A percentile compares a stretch with the other conserved stretches of the same genome.
Evolutionary conservation across 2,888 invertebrate genomes (phyloP).

Genomic region (Spodoptera littoralis): DNA sequence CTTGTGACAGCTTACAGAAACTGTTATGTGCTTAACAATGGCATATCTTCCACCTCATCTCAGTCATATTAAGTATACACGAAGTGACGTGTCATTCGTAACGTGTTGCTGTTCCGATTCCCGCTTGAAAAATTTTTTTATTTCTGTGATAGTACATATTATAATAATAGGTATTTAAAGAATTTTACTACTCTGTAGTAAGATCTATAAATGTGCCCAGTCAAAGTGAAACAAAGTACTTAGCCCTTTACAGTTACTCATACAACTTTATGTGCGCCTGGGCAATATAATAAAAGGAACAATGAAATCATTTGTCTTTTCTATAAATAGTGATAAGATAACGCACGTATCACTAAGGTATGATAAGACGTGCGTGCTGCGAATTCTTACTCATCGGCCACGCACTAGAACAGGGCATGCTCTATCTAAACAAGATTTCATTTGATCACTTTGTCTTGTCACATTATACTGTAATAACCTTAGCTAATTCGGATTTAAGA

Average conservation of each 20-base stretch:
- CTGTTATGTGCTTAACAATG: no score
- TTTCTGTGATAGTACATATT: no score
- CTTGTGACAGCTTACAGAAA: no score
- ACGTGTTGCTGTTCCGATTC: no score
- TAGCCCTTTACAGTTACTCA: constrained; percentile 24
- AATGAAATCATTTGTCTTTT: constrained; percentile 58
- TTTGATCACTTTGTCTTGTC: constrained; percentile 37
- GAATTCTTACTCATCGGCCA: constrained; percentile 58
- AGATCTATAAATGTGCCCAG: not conserved
- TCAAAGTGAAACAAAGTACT: not conserved
- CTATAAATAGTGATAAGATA: constrained; percentile 66
- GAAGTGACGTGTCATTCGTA: no score
- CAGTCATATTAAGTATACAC: no score
- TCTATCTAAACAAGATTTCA: constrained; percentile 41
- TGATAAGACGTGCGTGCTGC: constrained; percentile 64
- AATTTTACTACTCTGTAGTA: not conserved
- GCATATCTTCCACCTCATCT: no score
- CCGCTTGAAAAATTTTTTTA: no score
- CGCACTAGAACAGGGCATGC: constrained; percentile 37
- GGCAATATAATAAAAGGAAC: constrained; percentile 56
- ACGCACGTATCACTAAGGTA: constrained; percentile 54
- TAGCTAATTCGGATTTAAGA: constrained; percentile 15
- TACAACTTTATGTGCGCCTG: constrained; percentile 44
- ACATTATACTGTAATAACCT: constrained; percentile 1
- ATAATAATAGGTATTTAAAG: no score